Conservation (phyloP, 2,888 invertebrate genomes). For the Harpalus rufipes region DNA sequence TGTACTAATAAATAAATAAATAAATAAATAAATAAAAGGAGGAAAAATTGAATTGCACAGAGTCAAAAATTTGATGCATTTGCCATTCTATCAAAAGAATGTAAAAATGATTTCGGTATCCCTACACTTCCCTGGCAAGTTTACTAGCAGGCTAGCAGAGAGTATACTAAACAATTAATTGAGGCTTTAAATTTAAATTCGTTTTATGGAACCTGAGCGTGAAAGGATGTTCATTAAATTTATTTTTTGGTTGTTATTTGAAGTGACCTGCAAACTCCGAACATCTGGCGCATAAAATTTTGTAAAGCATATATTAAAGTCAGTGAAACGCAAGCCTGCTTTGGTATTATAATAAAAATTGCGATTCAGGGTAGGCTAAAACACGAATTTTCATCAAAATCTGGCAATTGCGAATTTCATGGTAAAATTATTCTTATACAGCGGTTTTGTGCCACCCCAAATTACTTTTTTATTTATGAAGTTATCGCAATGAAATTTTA, state of each 20-base stretch:
- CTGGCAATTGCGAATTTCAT: background rate
- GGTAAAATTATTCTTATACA: conserved; percentile 3
- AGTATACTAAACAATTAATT: too few species aligned
- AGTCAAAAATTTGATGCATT: too few species aligned
- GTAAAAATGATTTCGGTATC: too few species aligned
- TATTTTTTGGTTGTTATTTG: background rate
- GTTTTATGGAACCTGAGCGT: background rate
- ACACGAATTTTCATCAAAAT: conserved; percentile 3
- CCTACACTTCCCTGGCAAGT: too few species aligned
- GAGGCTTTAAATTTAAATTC: too few species aligned
- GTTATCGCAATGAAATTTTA: conserved; percentile 1
- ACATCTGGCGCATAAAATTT: background rate
- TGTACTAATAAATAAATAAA: too few species aligned
- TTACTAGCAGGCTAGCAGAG: too few species aligned
- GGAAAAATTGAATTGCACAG: too few species aligned
- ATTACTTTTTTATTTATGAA: conserved; percentile 7
- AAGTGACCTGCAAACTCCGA: background rate
- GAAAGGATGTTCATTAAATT: background rate
- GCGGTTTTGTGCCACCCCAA: background rate
- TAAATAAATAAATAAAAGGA: too few species aligned
- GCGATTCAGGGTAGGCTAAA: background rate
- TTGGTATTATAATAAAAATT: background rate
- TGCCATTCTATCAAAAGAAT: too few species aligned
- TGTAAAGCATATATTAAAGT: conserved; percentile 1
- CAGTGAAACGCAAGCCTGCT: background rate